Evolutionary conservation across 2,888 invertebrate species (phyloP), one percentile per base, ranked within the genome.

Genomic region (Salpingus planirostris): DNA sequence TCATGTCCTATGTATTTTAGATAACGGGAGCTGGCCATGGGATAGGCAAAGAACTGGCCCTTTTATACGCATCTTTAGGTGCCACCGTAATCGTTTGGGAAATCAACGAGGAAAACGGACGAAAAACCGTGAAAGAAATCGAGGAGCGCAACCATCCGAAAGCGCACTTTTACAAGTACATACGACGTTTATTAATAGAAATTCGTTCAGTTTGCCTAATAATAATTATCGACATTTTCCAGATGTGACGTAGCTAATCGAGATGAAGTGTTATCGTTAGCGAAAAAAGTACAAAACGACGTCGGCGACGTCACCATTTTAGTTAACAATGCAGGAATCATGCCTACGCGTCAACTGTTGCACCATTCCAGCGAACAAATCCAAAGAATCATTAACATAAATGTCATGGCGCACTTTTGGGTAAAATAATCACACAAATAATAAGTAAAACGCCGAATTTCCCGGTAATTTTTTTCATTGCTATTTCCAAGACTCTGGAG

Each of bases 1-100:
- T 21, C n/a, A 3, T 11, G 11, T 10, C 18, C 10, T 11, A n/a
- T 34, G 13, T 12, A 4, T 11, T 29, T 13, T 55, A 87, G 87
- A 76, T 91, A 40, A 90, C 90, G 8, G 90, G 90, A 11, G 74
- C 86, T 1, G 88, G 86, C 0, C 85, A 86, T 64, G 90, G 89
- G 6, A 86, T 90, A 56, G 90, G 90, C 1, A 71, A 78, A 31
- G 80, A 86, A 60, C 65, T 88, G 38, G 82, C 85, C 1, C 55
- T 80, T 22, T 75, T 81, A 49, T 83, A 87, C 53, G 78, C 79
- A 1, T 68, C 71, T 28, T 68, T 78, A 26, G 85, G 85, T 0
- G 78, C 83, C 23, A 73, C 71, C 3, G 74, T 89, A 2, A 70
- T 88, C 7, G 82, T 84, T 45, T 80, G 84, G 65, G 89, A 89